phyloP scores from a whole-genome alignment of 2,888 invertebrate genomes.

The Quadroppia sp. region DNA sequence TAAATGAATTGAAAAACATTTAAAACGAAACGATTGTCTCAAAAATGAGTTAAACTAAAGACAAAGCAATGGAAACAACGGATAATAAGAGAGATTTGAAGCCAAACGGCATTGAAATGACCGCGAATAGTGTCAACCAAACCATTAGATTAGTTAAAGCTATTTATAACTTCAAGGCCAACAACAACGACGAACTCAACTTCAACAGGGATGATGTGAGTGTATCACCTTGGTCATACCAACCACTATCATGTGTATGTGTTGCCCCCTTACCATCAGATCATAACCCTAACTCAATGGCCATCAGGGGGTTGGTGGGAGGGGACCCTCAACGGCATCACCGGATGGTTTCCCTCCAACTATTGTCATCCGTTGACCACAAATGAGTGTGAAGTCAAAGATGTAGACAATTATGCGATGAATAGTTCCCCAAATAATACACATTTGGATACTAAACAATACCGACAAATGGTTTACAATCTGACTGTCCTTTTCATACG shows the following conservation, averaged over 20 bases:
- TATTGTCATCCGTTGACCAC: constrained; percentile 72
- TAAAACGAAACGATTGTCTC: no score
- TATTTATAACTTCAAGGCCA: constrained; percentile 76
- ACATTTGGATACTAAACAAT: constrained; percentile 41
- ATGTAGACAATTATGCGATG: constrained; percentile 27
- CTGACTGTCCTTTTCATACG: neutral
- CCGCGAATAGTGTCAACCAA: no score
- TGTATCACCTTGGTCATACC: neutral
- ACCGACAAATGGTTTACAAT: constrained; percentile 37
- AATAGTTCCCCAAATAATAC: constrained; percentile 7
- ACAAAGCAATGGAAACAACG: no score
- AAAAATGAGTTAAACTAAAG: no score
- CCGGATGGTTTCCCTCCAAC: constrained; percentile 98
- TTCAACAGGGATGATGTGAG: constrained; percentile 82
- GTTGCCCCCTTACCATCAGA: neutral
- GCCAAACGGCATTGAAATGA: no score
- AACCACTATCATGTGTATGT: neutral
- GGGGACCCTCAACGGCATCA: constrained; percentile 87
- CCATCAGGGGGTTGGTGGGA: constrained; percentile 99
- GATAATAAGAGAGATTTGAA: no score
- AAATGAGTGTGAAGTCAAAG: constrained; percentile 6
- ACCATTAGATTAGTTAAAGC: constrained; percentile 9
- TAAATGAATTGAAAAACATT: no score
- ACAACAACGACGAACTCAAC: constrained; percentile 95
- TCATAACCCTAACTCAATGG: constrained; percentile 91